A percentile compares a stretch with the other conserved stretches of the same genome.
Evolutionary conservation across 2,888 invertebrate genomes (phyloP).

Genomic region (Exocentrus adspersus): DNA sequence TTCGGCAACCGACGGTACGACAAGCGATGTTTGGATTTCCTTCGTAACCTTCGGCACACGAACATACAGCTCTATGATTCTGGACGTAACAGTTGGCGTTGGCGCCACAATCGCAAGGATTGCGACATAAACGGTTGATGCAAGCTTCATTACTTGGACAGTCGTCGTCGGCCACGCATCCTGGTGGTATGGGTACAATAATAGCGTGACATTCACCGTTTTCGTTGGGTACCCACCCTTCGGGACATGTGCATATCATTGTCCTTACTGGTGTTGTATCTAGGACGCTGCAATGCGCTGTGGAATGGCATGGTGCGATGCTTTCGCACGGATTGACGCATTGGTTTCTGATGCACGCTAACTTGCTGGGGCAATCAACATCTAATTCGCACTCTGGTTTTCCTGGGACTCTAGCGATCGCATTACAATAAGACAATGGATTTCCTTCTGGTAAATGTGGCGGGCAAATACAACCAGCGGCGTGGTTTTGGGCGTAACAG

Average conservation of each 20-base stretch:
- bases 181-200: conserved; percentile 74
- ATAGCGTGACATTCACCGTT: conserved; percentile 82
- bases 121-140: conserved; percentile 85
- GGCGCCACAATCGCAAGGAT: conserved; percentile 88
- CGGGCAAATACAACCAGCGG: conserved; percentile 85
- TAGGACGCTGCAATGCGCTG: conserved; percentile 82
- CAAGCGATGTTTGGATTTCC: conserved; percentile 88
- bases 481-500: conserved; percentile 83
- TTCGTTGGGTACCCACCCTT: conserved; percentile 83
- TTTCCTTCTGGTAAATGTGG: conserved; percentile 81
- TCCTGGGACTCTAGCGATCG: conserved; percentile 63
- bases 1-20: conserved; percentile 82
- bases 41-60: conserved; percentile 84
- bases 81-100: conserved; percentile 84
- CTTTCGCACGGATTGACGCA: conserved; percentile 83
- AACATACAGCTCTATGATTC: conserved; percentile 87
- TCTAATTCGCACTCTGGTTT: conserved; percentile 80
- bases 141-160: conserved; percentile 84
- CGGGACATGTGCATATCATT: conserved; percentile 88
- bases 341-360: conserved; percentile 82
- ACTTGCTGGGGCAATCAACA: conserved; percentile 80
- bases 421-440: conserved; percentile 79
- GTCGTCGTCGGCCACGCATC: conserved; percentile 83
- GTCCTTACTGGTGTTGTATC: conserved; percentile 88
- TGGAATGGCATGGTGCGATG: conserved; percentile 79